Evolutionary conservation across 2,888 invertebrate genomes (phyloP), one percentile per base, ranked within the genome.

Genomic region (Margaritifera margaritifera): DNA sequence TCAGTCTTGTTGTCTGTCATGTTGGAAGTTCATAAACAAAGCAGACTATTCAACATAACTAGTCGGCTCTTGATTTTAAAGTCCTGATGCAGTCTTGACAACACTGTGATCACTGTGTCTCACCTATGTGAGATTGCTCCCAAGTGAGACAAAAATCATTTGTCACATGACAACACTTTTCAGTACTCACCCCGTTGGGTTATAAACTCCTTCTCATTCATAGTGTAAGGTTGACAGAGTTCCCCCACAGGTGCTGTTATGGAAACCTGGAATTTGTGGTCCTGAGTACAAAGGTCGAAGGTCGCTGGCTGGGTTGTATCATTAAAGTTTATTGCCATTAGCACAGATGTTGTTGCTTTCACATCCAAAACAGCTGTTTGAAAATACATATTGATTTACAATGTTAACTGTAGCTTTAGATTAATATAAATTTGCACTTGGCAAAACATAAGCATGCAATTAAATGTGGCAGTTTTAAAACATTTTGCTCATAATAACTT

Each of bases 271-370:
- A 80, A 84, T 66, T 84, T 86, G 62, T 80, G 79, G 27, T 84
- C 82, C 22, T 80, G 75, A 15, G 84, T 80, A 93, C 78, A 89
- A 63, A 97, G 91, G 82, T 95, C 94, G 88, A 97, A 94, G 75
- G 93, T 93, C 1, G 95, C 94, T 0, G 96, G 93, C 89, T 97
- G 96, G 64, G 95, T 96, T 24, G 96, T 95, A 90, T 98, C 98
- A 72, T 96, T 96, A 90, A 96, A 97, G 91, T 97, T 96, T 6
- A 98, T 93, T 22, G 97, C 97, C 78, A 97, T 88, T 0, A 94
- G 93, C 8, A 93, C 93, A 25, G 93, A 92, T 52, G 93, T 91
- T n/a, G 92, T 91, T 42, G 92, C 92, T 62, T 93, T 93, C 0
- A 94, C 92, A 11, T 92, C 91, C 42, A 97, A 90, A 6, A 89